Conservation (phyloP, 1,140 invertebrate genomes). For the Pseudomyrmex pallidus region DNA sequence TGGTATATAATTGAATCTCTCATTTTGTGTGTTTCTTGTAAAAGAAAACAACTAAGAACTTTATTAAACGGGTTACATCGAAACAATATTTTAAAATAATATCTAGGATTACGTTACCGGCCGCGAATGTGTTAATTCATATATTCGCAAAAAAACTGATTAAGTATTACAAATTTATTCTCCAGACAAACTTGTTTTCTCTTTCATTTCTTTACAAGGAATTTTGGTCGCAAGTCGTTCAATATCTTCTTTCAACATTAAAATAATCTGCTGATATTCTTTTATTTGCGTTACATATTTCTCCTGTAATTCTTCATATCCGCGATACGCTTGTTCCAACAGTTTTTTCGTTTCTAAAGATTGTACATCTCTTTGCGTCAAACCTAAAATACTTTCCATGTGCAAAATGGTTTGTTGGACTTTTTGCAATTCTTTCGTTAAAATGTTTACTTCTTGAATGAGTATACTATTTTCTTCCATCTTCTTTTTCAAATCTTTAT, state of each 20-base stretch:
- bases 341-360: slow-evolving; percentile 86
- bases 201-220: slow-evolving; percentile 45
- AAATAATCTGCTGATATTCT: slow-evolving; percentile 75
- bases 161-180: too few relatives aligned
- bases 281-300: slow-evolving; percentile 77
- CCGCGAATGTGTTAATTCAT: too few relatives aligned
- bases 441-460: slow-evolving; percentile 90
- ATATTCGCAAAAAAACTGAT: too few relatives aligned
- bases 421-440: slow-evolving; percentile 89
- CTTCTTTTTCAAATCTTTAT: slow-evolving; percentile 84
- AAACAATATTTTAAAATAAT: too few relatives aligned
- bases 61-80: too few relatives aligned
- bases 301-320: slow-evolving; percentile 87
- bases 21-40: too few relatives aligned
- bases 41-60: too few relatives aligned
- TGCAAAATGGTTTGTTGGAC: slow-evolving; percentile 88
- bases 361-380: slow-evolving; percentile 85
- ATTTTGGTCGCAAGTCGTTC: slow-evolving; percentile 65
- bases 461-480: slow-evolving; percentile 91
- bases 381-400: slow-evolving; percentile 90
- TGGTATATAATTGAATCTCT: too few relatives aligned
- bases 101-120: too few relatives aligned
- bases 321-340: slow-evolving; percentile 87
- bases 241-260: slow-evolving; percentile 76
- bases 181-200: slow-evolving; percentile 9